Percentiles rank a stretch among this genome's conserved stretches.
Conservation (phyloP, 2,797 vertebrate species). For the Thripadectes ignobilis region DNA sequence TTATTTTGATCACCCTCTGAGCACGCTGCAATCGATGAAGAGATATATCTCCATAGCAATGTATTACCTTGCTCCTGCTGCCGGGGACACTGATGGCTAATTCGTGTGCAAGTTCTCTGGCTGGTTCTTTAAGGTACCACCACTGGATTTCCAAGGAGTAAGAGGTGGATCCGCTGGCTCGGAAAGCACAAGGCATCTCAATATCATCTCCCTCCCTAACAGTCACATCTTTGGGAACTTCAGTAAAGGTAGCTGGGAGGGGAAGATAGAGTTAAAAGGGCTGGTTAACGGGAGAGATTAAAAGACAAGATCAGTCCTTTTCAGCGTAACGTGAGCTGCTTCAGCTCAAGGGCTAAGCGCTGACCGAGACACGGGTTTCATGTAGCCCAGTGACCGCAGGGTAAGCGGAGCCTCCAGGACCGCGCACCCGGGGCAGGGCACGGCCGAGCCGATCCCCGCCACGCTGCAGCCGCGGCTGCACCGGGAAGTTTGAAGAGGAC, state of each 20-base stretch:
- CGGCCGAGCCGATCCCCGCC: background rate
- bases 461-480: background rate
- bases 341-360: background rate
- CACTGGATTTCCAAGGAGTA: slow-evolving; percentile 95
- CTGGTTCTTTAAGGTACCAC: slow-evolving; percentile 92
- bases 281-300: slow-evolving; percentile 42
- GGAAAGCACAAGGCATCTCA: slow-evolving; percentile 95
- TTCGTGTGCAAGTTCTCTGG: slow-evolving; percentile 83
- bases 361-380: background rate
- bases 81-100: slow-evolving; percentile 84
- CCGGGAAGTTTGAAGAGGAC: background rate
- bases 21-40: background rate
- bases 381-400: background rate
- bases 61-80: slow-evolving; percentile 87
- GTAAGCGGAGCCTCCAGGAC: background rate
- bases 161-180: slow-evolving; percentile 85
- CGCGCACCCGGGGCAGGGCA: background rate
- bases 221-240: slow-evolving; percentile 93
- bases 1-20: background rate
- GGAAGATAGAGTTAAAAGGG: slow-evolving; percentile 48
- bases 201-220: slow-evolving; percentile 93
- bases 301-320: background rate
- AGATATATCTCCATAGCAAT: background rate
- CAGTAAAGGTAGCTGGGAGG: slow-evolving; percentile 87
- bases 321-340: background rate